Percentiles rank a stretch among this genome's conserved stretches.
These are phyloP conservation scores for Anomalospiza imberbis DNA, from an alignment of 2,797 vertebrate genomes.

Conservation along the genomic window DNA sequence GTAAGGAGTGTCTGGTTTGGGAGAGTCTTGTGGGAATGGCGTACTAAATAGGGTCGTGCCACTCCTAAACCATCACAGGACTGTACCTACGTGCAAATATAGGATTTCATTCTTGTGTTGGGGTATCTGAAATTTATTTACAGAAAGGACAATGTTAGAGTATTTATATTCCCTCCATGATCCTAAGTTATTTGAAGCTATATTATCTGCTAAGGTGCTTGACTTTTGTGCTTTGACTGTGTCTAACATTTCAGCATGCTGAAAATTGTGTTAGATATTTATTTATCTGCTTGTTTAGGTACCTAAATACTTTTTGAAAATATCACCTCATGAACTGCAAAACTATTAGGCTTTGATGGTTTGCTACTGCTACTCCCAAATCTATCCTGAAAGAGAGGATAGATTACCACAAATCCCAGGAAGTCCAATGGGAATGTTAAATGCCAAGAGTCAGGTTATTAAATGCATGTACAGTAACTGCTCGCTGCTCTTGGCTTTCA, in stretches of 20 bases:
- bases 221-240: neutral
- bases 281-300: neutral
- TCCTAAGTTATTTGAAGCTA: neutral
- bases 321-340: neutral
- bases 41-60: neutral
- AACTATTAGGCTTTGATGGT: neutral
- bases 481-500: neutral
- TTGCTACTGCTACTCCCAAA: neutral
- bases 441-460: conserved; percentile 5
- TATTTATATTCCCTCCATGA: neutral
- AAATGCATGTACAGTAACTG: neutral
- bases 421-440: conserved; percentile 1
- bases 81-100: neutral
- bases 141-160: neutral
- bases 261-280: neutral
- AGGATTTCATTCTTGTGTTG: neutral
- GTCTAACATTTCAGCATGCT: neutral
- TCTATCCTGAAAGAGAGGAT: neutral
- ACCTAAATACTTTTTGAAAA: neutral
- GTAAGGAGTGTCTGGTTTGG: neutral
- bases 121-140: neutral
- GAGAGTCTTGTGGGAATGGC: neutral
- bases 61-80: neutral
- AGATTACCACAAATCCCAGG: neutral
- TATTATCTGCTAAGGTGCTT: neutral